Evolutionary conservation across 2,888 invertebrate species (phyloP), one percentile per base, ranked within the genome.

Genomic region (Drosophila mettleri): DNA sequence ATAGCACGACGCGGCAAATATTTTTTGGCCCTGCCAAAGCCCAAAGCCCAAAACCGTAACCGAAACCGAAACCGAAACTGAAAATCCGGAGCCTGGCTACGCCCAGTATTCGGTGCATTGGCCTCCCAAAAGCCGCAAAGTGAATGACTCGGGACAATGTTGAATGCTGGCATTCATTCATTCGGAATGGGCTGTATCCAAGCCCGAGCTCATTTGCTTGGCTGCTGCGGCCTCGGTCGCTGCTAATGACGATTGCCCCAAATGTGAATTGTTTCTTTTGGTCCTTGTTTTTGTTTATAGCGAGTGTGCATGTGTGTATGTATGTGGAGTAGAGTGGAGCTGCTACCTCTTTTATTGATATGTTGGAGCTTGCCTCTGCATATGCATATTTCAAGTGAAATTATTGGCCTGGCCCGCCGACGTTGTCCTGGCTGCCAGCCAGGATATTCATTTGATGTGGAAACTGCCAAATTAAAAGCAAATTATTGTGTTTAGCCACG

Each of bases 191-290:
- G 18, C 1, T 27, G 16, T 24, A 43, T n/a, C 24, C 43, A n/a
- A 24, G 33, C 1, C 16, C 34, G 20, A 64, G 55, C 64, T 55
- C 57, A 65, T 74, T 67, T 57, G 39, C 67, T 43, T 18, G 38
- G 61, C 61, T 60, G 57, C 52, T 79, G 70, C 51, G 83, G 66
- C 64, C 71, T 76, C 78, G 73, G 83, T 82, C 80, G 48, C 80
- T 85, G 88, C 84, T 85, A 85, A 85, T 85, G 84, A 85, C 86
- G 88, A 83, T 77, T 77, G 74, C 86, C 73, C 60, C 33, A 63
- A 69, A 69, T 73, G 75, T 53, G 67, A 73, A 43, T 57, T 57
- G 69, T 74, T 59, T 61, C 49, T 20, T 38, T 46, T 41, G 41
- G 41, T 12, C 38, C 38, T 43, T 49, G 45, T 66, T 46, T 41